These are phyloP conservation scores for Macrophya annulata DNA, from an alignment of 2,888 invertebrate species.

Conservation along the genomic window DNA sequence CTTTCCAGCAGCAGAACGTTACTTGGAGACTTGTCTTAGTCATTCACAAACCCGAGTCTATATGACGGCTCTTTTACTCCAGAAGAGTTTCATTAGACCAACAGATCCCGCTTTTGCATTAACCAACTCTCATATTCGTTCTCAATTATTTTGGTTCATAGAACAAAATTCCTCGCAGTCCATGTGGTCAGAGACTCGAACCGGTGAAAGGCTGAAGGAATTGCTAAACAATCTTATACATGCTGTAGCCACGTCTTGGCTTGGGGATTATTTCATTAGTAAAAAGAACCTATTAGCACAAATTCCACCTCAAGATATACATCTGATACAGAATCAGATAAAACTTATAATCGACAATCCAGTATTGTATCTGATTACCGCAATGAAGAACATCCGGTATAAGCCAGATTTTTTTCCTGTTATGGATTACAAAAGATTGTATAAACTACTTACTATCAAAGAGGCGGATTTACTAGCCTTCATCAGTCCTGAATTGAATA, in stretches of 20 bases:
- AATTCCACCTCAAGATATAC: conserved; percentile 84
- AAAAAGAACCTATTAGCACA: conserved; percentile 88
- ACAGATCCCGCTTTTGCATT: conserved; percentile 84
- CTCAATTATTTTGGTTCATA: conserved; percentile 89
- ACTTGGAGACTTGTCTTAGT: conserved; percentile 87
- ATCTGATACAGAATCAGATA: conserved; percentile 85
- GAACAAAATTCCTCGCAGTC: conserved; percentile 84
- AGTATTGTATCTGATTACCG: conserved; percentile 86
- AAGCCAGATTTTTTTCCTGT: conserved; percentile 84
- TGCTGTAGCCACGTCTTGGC: conserved; percentile 81
- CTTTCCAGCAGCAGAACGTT: conserved; percentile 89
- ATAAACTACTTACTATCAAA: conserved; percentile 82
- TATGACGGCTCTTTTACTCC: conserved; percentile 85
- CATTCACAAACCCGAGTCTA: conserved; percentile 88
- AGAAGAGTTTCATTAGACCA: conserved; percentile 87
- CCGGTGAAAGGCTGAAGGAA: conserved; percentile 85
- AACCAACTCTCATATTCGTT: conserved; percentile 87
- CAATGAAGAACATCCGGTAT: conserved; percentile 86
- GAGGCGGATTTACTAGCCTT: conserved; percentile 75
- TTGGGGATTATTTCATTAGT: conserved; percentile 89
- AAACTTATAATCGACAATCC: conserved; percentile 87
- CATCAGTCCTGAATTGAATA: conserved; percentile 67
- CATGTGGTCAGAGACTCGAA: conserved; percentile 88
- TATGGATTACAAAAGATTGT: conserved; percentile 83
- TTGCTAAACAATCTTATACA: conserved; percentile 85